A percentile compares a stretch with the other conserved stretches of the same genome.
These are phyloP conservation scores for Tyrophagus putrescentiae DNA, from an alignment of 1,140 invertebrate species.

Conservation along the genomic window DNA sequence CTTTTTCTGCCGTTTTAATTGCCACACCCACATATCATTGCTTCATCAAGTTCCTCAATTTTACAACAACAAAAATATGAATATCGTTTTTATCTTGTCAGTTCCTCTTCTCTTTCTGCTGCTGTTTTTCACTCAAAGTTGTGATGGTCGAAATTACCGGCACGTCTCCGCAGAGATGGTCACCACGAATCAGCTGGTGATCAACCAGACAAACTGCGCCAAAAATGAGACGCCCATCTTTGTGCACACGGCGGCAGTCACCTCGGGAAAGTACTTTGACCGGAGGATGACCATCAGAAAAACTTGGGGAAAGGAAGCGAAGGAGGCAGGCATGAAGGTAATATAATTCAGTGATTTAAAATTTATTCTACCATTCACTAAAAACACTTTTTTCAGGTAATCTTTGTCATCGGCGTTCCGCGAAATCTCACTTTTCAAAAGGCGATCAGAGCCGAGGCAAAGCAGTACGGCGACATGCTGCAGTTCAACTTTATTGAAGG, in stretches of 20 bases:
- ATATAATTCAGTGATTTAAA: no score
- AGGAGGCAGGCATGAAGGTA: not conserved
- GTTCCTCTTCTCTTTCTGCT: no score
- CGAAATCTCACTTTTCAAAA: not conserved
- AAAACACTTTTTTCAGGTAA: no score
- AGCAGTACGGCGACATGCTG: constrained; percentile 26
- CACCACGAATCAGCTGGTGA: not conserved
- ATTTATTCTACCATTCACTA: no score
- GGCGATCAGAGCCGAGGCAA: not conserved
- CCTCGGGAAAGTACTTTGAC: constrained; percentile 6
- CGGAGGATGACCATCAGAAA: not conserved
- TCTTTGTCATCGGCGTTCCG: not conserved
- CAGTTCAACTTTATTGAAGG: constrained; percentile 27
- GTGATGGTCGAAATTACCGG: constrained; percentile 1
- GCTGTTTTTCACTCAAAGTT: no score
- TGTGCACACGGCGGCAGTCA: constrained; percentile 5
- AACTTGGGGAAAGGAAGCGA: constrained; percentile 5
- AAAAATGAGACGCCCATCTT: constrained; percentile 8
- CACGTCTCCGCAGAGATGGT: not conserved
- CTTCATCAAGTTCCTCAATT: no score
- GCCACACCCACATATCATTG: no score
- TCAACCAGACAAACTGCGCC: not conserved
- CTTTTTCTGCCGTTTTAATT: no score
- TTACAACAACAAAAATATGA: no score
- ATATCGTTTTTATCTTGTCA: no score